Base-by-base conservation (phyloP, 2,888 invertebrate genomes). In the Aspidiotus rigidus region DNA sequence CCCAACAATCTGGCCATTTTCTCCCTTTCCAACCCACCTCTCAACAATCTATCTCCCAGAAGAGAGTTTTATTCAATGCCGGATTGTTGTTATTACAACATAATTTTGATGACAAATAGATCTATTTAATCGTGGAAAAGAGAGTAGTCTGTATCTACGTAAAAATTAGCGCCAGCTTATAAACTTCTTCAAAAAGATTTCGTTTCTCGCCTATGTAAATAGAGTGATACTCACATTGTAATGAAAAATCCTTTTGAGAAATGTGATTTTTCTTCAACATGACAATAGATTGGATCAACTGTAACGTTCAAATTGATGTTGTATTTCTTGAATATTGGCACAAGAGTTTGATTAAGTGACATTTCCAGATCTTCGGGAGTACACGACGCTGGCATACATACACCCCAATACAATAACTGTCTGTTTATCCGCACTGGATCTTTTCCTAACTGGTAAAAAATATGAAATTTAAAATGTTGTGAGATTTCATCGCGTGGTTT, bases 301-400 rank as follows among this genome's bases (percentile, higher is more conserved):
- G 73, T 72, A 8, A 75, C 71, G 40, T 59, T 69, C 59, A 71
- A 40, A 13, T 42, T 42, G 13, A 71, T 39, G 39, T 62, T 61
- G 49, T 59, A 41, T 56, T 67, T 28, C 7, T 57, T 40, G 53
- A 67, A 69, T 2, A 39, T 44, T 1, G 62, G 62, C 16, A 69
- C 28, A 49, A 72, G 60, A 49, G 64, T 61, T 39, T 66, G 42
- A 44, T 70, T 71, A 44, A 74, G 73, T 71, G 76, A 74, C 11
- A 75, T 72, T 16, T 76, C 73, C 49, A 78, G 72, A 40, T 78
- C 77, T 2, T 72, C 64, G 0, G 79, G 75, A 0, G 75, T 74
- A 72, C 84, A 84, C 0, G 78, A 76, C 0, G 77, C 77, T 0
- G 84, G 84, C n/a, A 81, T 80, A 73, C 84, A 84, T 1, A 80